Evolutionary conservation across 2,113 vertebrate genomes (phyloP), one percentile per base, ranked within the genome.

Genomic region (Charadrius vociferus): DNA sequence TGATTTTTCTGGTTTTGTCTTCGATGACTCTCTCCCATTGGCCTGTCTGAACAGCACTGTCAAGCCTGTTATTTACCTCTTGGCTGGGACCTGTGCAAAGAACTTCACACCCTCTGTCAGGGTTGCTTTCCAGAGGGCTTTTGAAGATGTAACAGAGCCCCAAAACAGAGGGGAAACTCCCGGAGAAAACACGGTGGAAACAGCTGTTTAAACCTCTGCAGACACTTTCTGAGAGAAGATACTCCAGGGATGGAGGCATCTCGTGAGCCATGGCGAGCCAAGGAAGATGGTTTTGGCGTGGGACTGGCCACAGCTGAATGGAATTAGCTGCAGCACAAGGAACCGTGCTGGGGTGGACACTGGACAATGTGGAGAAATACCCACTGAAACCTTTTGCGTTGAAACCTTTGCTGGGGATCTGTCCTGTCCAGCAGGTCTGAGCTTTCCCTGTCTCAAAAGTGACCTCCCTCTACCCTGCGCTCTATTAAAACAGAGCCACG

Each of bases 11-110:
- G 37, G 29, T 9, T 84, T 94, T 78, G 55, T 10, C 68, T 83
- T 81, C 8, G 14, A 39, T 0, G 0, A n/a, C 27, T 92, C 93
- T 27, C 34, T 86, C 47, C 66, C 4, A 1, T 30, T 97, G 2
- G 80, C 94, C 58, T 88, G 50, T 2, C 22, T 56, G 9, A 95
- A 95, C 73, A 89, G 97, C 53, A 67, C 73, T 1, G 62, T 95
- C 85, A 95, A 90, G 45, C 98, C 97, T 1, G 15, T 80, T 9
- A 21, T 95, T 62, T 97, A 94, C 58, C 87, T 97, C 71, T 73
- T 95, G 43, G 68, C 67, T 23, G 96, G 97, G 43, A 92, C 86
- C 55, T 79, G 83, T 10, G 37, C 34, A 2, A 88, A 80, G n/a
- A 53, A 83, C 18, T 72, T 87, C 72, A 86, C 19, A 0, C 36